Evolutionary conservation across 1,140 invertebrate species (phyloP), one percentile per base, ranked within the genome.

Genomic region (Zaprionus capensis): DNA sequence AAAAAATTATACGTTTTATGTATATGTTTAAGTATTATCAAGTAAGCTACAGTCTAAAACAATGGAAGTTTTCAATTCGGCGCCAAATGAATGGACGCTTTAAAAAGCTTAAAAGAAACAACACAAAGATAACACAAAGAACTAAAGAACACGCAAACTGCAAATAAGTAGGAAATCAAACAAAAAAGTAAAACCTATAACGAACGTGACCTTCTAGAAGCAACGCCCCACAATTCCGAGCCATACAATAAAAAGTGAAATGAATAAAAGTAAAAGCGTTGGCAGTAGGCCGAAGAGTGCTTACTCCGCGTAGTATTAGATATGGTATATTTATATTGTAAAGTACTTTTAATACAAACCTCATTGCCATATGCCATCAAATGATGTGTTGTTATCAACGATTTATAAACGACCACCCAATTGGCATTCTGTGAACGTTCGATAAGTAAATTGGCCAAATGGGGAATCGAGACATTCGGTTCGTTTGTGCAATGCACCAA

Each of bases 351-450:
- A 51, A 76, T 76, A 90, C 94, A 95, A 93, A 99, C 98, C 96
- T 99, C 99, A 94, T 99, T 99, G 92, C 99, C 99, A 95, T 99
- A 99, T 92, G 99, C 99, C 95, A 99, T 98, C 92, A 99, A 95
- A 94, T 99, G 98, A 95, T 99, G 99, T 80, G 99, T 98, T 58
- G 99, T 99, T 91, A 99, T 98, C 61, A 99, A 95, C 36, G 98
- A 96, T 94, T 99, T 99, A 94, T 99, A 99, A 44, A 99, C 98
- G 31, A 99, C 98, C 69, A 99, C 97, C 99, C 99, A 99, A 93
- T 98, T 99, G 79, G 96, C 96, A 94, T 98, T 98, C 93, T 99
- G 98, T 70, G 98, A 99, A 81, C 99, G 94, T 94, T 99, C 99
- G 92, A 99, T 98, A 78, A 99, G 95, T 76, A 99, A 94, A 95